phyloP scores from a whole-genome alignment of 2,888 invertebrate species.

The Leucozona laternaria region DNA sequence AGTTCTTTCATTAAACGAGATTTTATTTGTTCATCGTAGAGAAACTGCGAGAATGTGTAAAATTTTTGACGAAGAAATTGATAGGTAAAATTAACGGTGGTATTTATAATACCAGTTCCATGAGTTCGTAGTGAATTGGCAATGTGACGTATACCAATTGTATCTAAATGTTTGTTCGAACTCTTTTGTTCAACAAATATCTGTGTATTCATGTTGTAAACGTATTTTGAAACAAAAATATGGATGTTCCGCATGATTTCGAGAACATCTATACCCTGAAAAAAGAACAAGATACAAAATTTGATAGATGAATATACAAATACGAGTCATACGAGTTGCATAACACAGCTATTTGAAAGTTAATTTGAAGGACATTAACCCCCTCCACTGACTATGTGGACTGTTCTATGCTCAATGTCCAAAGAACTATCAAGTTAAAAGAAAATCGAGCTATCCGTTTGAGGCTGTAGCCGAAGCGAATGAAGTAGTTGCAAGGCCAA shows the following conservation, averaged over 20 bases:
- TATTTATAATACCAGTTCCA: conserved; percentile 98
- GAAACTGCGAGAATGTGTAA: conserved; percentile 97
- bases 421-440: too few species aligned
- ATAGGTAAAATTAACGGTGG: conserved; percentile 96
- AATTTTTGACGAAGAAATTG: conserved; percentile 97
- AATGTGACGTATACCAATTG: conserved; percentile 96
- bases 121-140: conserved; percentile 98
- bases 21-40: conserved; percentile 99
- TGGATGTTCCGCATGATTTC: conserved; percentile 99
- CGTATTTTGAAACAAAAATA: conserved; percentile 95
- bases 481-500: too few species aligned
- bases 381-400: too few species aligned
- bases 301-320: too few species aligned
- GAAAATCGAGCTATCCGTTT: too few species aligned
- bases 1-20: conserved; percentile 95
- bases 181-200: conserved; percentile 96
- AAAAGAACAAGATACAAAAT: conserved; percentile 45
- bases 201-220: conserved; percentile 98
- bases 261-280: conserved; percentile 94
- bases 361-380: too few species aligned
- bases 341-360: neutral
- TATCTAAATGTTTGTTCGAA: conserved; percentile 96
- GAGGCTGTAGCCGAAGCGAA: too few species aligned
- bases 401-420: too few species aligned
- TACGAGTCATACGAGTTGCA: neutral